These are phyloP conservation scores for Gortyna flavago DNA, from an alignment of 2,888 invertebrate genomes.

Conservation along the genomic window DNA sequence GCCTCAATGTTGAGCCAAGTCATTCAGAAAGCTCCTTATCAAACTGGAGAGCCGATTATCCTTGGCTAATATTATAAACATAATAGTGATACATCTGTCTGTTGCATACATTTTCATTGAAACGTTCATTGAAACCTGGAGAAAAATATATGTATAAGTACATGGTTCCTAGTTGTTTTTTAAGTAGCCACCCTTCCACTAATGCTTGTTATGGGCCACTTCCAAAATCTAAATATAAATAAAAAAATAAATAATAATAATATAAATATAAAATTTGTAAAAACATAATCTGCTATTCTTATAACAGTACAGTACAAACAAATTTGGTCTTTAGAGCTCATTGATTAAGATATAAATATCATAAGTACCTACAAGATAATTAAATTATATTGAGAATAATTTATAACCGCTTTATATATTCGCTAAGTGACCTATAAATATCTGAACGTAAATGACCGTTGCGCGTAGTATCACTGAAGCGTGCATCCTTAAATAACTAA, in stretches of 20 bases:
- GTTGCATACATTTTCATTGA: too few species aligned
- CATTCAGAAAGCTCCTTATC: conserved; percentile 28
- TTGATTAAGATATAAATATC: not conserved
- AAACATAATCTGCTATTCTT: not conserved
- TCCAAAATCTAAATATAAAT: too few species aligned
- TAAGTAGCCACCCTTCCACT: too few species aligned
- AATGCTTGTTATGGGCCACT: too few species aligned
- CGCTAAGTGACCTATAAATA: conserved; percentile 22
- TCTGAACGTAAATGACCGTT: conserved; percentile 8
- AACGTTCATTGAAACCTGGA: too few species aligned
- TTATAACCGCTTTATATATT: conserved; percentile 20
- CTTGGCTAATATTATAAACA: not conserved
- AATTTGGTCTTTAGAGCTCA: not conserved
- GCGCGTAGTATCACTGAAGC: conserved; percentile 25
- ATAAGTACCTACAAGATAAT: conserved; percentile 1
- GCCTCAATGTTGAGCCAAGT: conserved; percentile 44
- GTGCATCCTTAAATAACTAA: conserved; percentile 15
- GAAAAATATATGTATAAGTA: too few species aligned
- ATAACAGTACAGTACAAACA: not conserved
- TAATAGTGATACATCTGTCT: not conserved
- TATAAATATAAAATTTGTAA: too few species aligned
- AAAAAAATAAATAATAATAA: too few species aligned
- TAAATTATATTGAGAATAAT: conserved; percentile 1
- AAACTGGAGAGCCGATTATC: conserved; percentile 12
- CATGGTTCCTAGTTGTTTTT: not conserved